phyloP scores from a whole-genome alignment of 2,113 vertebrate species.

The Pelvicachromis taeniatus region DNA sequence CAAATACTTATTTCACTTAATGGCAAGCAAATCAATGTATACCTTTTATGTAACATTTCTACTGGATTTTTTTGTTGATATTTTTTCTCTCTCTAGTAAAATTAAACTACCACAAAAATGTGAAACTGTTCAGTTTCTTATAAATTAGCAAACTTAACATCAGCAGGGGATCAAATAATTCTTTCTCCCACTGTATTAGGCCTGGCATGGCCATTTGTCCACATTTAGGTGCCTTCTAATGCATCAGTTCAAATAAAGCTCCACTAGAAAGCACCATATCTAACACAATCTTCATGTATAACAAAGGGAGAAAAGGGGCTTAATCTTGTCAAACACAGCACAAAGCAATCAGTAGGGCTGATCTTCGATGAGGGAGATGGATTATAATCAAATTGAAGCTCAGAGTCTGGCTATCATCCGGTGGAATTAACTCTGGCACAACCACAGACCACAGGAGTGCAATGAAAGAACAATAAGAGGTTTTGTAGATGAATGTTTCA shows the following conservation, averaged over 20 bases:
- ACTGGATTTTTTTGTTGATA: background rate
- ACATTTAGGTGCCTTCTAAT: background rate
- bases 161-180: background rate
- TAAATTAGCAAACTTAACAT: background rate
- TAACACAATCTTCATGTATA: constrained; percentile 45
- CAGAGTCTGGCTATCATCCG: constrained; percentile 52
- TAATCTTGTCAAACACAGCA: constrained; percentile 66
- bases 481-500: background rate
- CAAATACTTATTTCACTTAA: background rate
- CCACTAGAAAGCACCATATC: constrained; percentile 16
- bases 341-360: constrained; percentile 63
- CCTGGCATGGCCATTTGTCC: background rate
- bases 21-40: background rate
- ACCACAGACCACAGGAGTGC: constrained; percentile 1
- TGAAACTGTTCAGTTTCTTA: background rate
- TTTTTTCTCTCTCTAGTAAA: background rate
- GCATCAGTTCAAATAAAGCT: constrained; percentile 18
- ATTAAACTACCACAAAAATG: background rate
- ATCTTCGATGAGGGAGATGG: constrained; percentile 61
- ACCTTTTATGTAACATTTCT: background rate
- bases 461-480: background rate
- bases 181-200: background rate
- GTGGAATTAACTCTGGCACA: constrained; percentile 50
- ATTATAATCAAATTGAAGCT: constrained; percentile 67
- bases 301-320: constrained; percentile 20